Evolutionary conservation across 2,113 vertebrate species (phyloP), one percentile per base, ranked within the genome.

Genomic region (Embiotoca jacksoni): DNA sequence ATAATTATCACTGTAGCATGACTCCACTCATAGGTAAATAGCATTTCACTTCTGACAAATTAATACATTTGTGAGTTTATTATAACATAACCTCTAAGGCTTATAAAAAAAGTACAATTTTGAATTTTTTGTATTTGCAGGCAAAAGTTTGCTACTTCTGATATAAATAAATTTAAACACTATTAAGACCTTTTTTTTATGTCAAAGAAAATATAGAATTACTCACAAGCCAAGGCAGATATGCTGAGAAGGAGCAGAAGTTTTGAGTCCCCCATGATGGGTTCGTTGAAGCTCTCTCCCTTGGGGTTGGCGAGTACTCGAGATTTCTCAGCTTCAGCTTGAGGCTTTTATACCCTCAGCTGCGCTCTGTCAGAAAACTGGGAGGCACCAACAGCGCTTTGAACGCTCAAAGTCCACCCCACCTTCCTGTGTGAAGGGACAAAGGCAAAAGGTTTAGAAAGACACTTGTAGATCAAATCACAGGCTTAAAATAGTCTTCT

Each of bases 241-340:
- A 77, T 77, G 61, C 88, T 73, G 31, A 95, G 83, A 61, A 95
- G 88, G 80, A 95, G 87, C 82, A 94, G 79, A 84, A 95, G 92
- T 92, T 94, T 94, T 75, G 89, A 87, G 72, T 93, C 92, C 86
- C 94, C 91, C 94, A 95, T 95, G 68, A 47, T 81, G 91, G 93
- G 91, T 86, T 93, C 53, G 49, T 59, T 85, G 63, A 89, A 91
- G 91, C 92, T 91, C 92, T 86, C 73, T 89, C 80, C 90, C 71
- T 83, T 64, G 50, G 6, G 57, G 54, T 62, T 54, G 69, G 75
- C 37, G 85, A 92, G 92, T 88, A 85, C 92, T 92, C 90, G 47
- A 78, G 80, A 84, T 55, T 61, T 47, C 32, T 68, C 11, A 23
- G 52, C 61, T 35, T 52, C 57, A 72, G 75, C 15, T 36, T 10